Conservation (phyloP, 2,888 invertebrate genomes). For the Coenonympha glycerion region DNA sequence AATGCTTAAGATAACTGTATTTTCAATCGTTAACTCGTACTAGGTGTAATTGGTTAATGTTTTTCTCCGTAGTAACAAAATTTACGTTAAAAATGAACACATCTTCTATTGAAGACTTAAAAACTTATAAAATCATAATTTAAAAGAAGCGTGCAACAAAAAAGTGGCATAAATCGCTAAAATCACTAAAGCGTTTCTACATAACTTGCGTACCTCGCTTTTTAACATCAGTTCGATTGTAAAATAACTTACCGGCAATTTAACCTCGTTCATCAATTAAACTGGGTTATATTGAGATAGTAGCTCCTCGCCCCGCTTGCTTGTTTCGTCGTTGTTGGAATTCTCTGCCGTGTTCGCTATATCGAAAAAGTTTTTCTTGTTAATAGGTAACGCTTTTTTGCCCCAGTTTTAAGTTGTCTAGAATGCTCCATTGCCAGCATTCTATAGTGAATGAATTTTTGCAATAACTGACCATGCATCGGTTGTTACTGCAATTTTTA, state of each 20-base stretch:
- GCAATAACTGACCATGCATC: constrained; percentile 17
- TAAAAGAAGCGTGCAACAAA: neutral
- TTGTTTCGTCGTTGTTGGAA: constrained; percentile 51
- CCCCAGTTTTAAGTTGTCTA: constrained; percentile 25
- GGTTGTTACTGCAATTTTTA: constrained; percentile 1
- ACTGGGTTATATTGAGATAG: constrained; percentile 54
- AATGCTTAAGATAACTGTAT: no score
- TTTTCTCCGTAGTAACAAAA: no score
- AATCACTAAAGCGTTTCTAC: constrained; percentile 13
- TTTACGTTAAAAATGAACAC: neutral
- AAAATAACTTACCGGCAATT: constrained; percentile 44
- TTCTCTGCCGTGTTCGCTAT: constrained; percentile 40
- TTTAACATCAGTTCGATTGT: constrained; percentile 35
- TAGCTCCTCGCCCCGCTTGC: constrained; percentile 48
- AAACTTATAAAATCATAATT: neutral
- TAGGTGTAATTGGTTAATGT: no score
- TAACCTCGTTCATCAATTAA: constrained; percentile 44
- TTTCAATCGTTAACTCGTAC: no score
- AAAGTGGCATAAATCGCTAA: neutral
- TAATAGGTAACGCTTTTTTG: constrained; percentile 36
- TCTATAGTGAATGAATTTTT: constrained; percentile 2
- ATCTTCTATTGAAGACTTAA: neutral
- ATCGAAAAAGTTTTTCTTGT: constrained; percentile 43
- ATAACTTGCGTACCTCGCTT: constrained; percentile 14
- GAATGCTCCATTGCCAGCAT: constrained; percentile 15